phyloP scores from a whole-genome alignment of 64 coral and sea anemone species.

The Hydrozoanthus tunicans region DNA sequence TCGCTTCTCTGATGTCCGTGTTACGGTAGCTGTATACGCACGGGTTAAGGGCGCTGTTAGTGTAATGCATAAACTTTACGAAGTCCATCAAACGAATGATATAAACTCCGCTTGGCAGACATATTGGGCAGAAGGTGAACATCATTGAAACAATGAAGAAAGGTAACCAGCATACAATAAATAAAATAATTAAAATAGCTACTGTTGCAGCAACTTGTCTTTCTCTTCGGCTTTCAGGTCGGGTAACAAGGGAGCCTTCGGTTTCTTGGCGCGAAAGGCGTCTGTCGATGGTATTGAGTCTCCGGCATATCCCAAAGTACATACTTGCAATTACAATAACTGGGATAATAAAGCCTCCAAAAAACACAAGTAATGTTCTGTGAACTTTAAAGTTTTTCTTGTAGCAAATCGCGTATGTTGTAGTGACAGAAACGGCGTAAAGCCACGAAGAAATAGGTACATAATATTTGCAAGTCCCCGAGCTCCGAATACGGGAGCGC shows the following conservation, averaged over 20 bases:
- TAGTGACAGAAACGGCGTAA: conserved; percentile 15
- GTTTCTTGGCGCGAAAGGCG: neutral
- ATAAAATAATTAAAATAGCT: conserved; percentile 40
- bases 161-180: conserved; percentile 49
- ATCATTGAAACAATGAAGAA: conserved; percentile 56
- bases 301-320: conserved; percentile 43
- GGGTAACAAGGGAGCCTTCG: neutral
- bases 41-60: conserved; percentile 48
- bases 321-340: conserved; percentile 35
- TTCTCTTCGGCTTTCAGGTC: conserved; percentile 43
- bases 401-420: conserved; percentile 54
- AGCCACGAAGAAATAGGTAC: conserved; percentile 16
- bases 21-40: conserved; percentile 51
- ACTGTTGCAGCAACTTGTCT: conserved; percentile 26
- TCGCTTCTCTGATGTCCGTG: conserved; percentile 43
- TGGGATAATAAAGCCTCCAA: conserved; percentile 49
- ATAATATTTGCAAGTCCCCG: conserved; percentile 21
- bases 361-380: conserved; percentile 49
- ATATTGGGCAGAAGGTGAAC: conserved; percentile 44
- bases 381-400: conserved; percentile 35
- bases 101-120: conserved; percentile 10
- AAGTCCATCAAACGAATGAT: conserved; percentile 54
- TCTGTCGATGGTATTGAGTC: conserved; percentile 24
- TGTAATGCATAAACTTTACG: conserved; percentile 53
- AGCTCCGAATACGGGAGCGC: conserved; percentile 6